Evolutionary conservation across 2,888 invertebrate genomes (phyloP).

Genomic region (Limnephilus marmoratus): DNA sequence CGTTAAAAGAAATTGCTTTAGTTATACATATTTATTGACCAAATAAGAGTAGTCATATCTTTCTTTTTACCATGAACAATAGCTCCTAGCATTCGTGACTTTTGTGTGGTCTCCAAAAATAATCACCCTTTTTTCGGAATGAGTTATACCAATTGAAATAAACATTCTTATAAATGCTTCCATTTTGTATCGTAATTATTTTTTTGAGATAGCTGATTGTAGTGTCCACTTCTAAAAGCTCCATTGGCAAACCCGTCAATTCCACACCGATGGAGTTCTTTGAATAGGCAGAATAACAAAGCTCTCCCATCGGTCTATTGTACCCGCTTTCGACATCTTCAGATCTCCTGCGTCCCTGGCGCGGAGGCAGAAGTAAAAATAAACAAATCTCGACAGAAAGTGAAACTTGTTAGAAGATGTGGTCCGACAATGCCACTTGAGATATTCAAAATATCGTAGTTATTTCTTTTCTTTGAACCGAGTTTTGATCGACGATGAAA

Average conservation of each 20-base stretch:
- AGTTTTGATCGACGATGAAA: not conserved
- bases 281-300: slow-evolving; percentile 4
- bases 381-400: slow-evolving; percentile 38
- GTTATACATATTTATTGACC: too few species aligned
- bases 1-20: too few species aligned
- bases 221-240: not conserved
- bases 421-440: slow-evolving; percentile 39
- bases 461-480: not conserved
- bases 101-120: not conserved
- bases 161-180: not conserved
- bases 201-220: not conserved
- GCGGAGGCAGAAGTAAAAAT: slow-evolving; percentile 30
- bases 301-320: slow-evolving; percentile 24
- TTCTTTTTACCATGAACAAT: too few species aligned
- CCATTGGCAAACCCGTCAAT: slow-evolving; percentile 29
- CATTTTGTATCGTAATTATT: not conserved
- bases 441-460: slow-evolving; percentile 10
- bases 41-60: too few species aligned
- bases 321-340: slow-evolving; percentile 27
- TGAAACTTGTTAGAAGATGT: slow-evolving; percentile 26
- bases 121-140: not conserved
- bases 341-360: slow-evolving; percentile 33
- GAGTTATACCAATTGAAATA: not conserved
- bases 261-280: slow-evolving; percentile 8
- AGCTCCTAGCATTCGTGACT: too few species aligned